A percentile compares a stretch with the other conserved stretches of the same genome.
Conservation (phyloP, 1,140 invertebrate species). For the Saccostrea echinata region DNA sequence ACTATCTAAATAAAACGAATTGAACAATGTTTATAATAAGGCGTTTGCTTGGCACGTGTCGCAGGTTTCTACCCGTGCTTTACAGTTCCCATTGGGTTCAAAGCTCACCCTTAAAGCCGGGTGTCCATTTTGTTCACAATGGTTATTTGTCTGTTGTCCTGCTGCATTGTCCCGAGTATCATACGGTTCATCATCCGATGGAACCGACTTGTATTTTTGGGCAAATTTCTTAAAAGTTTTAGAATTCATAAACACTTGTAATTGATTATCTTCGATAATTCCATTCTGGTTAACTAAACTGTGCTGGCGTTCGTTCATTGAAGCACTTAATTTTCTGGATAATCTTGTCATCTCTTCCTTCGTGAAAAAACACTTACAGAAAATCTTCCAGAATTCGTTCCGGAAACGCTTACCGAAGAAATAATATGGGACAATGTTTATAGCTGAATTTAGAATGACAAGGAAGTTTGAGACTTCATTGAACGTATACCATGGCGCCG, state of each 20-base stretch:
- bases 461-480: constrained; percentile 78
- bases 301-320: constrained; percentile 61
- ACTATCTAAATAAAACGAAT: not conserved
- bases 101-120: constrained; percentile 43
- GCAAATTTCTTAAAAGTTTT: constrained; percentile 24
- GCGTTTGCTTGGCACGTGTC: constrained; percentile 50
- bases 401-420: constrained; percentile 79
- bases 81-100: constrained; percentile 56
- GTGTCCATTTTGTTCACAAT: not conserved
- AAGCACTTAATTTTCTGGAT: constrained; percentile 67
- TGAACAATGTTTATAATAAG: constrained; percentile 44
- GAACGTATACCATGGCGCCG: constrained; percentile 65
- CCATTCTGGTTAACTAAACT: constrained; percentile 51
- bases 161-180: not conserved
- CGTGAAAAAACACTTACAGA: constrained; percentile 75
- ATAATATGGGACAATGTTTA: constrained; percentile 80
- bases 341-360: constrained; percentile 69
- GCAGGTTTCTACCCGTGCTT: constrained; percentile 41
- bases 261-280: constrained; percentile 61
- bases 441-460: constrained; percentile 78
- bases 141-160: not conserved
- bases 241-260: constrained; percentile 54
- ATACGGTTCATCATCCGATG: not conserved
- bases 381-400: constrained; percentile 74
- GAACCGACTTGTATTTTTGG: constrained; percentile 7